These are phyloP conservation scores for Pelobates cultripes DNA, from an alignment of 2,797 vertebrate genomes.

Conservation along the genomic window DNA sequence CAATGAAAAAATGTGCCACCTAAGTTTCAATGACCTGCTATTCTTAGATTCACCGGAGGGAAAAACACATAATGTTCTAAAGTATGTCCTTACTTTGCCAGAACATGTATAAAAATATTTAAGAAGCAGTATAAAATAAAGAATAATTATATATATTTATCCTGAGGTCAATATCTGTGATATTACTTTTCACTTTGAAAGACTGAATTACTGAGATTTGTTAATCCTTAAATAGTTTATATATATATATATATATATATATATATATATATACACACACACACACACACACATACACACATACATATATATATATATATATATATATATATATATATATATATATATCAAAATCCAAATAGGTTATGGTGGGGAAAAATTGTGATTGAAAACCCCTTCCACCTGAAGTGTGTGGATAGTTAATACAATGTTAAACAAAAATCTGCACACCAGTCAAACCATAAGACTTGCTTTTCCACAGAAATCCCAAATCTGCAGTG, in stretches of 20 bases:
- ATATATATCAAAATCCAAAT: too few species aligned
- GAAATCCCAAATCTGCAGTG: too few species aligned
- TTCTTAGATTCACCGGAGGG: slow-evolving; percentile 26
- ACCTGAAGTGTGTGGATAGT: too few species aligned
- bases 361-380: too few species aligned
- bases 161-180: slow-evolving; percentile 30
- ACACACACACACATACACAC: too few species aligned
- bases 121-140: slow-evolving; percentile 24
- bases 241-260: background rate
- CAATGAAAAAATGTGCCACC: background rate
- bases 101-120: slow-evolving; percentile 23
- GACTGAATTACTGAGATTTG: background rate
- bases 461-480: too few species aligned
- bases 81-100: slow-evolving; percentile 23
- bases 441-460: too few species aligned
- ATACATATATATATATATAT: too few species aligned
- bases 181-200: slow-evolving; percentile 15
- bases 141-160: slow-evolving; percentile 36
- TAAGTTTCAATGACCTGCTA: background rate
- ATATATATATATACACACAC: too few species aligned
- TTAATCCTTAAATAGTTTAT: slow-evolving; percentile 17
- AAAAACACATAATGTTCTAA: slow-evolving; percentile 11
- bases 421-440: too few species aligned
- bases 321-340: too few species aligned
- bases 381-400: too few species aligned